Base-by-base conservation (phyloP, 2,888 invertebrate genomes). In the Lasioglossum calceatum region DNA sequence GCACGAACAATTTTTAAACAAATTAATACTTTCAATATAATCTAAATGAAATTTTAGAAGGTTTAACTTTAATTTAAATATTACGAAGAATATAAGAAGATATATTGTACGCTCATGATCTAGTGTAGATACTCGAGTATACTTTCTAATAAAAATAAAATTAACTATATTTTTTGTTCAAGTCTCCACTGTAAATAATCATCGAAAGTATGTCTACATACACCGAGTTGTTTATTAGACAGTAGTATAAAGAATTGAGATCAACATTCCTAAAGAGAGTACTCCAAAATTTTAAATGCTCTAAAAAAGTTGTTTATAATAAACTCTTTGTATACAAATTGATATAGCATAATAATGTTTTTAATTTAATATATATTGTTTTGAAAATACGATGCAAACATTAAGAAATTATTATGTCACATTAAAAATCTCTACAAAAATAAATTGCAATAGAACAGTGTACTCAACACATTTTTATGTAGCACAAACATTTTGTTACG, bases 111-210 rank as follows among this genome's bases (percentile, higher is more conserved):
- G 19, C 74, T 32, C 77, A 74, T 42, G n/a, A 54, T 77, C 10
- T 64, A 71, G 32, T 77, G 42, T 85, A 79, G 39, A 78, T 81
- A 79, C 50, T 50, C 36, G 42, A 42, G 67, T 36, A 47, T 47
- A 50, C 12, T 67, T 14, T 67, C 54, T 47, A 42, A 76, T 8
- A 44, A 39, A 71, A 42, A 16, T 47, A 54, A 61, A 61, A 47
- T 39, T 61, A 64, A 74, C 32, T 61, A 67, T 70, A 74, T 80
- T 70, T 61, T 81, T 77, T 42, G 14, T 23, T 27, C 16, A 74
- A 77, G 8, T 36, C 58, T n/a, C 12, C 58, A 61, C 36, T 80
- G 84, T 80, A 85, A 81, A 81, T 85, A 78, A 61, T 47, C 19
- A 19, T 54, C 16, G 10, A 39, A 74, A 23, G 7, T 76, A 70